Evolutionary conservation across 2,797 vertebrate genomes (phyloP).

Genomic region (Mormyrops boulengeri): DNA sequence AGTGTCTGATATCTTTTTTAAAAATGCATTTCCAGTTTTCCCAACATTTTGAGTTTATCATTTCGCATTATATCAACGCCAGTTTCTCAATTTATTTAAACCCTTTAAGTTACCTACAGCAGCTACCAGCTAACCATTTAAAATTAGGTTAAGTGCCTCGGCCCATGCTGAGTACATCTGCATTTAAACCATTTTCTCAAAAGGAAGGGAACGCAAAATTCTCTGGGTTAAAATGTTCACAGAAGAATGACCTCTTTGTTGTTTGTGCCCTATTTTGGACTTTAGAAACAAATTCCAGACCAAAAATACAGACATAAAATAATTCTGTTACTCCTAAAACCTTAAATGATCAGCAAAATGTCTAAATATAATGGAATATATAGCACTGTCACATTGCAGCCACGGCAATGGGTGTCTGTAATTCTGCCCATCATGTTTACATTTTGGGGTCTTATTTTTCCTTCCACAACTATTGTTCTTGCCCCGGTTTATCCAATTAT

Average conservation of each 20-base stretch:
- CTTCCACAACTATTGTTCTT: not conserved
- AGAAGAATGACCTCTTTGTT: not conserved
- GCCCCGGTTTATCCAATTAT: not conserved
- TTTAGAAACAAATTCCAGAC: not conserved
- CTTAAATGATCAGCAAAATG: not conserved
- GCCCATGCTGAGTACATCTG: not conserved
- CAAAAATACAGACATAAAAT: not conserved
- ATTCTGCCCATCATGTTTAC: not conserved
- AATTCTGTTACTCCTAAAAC: not conserved
- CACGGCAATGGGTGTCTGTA: not conserved
- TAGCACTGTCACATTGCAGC: not conserved
- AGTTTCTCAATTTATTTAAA: conserved; percentile 6
- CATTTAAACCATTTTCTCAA: not conserved
- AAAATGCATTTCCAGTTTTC: conserved; percentile 24
- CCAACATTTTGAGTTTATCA: conserved; percentile 36
- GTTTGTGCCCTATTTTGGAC: not conserved
- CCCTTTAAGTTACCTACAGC: not conserved
- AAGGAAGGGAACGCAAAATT: not conserved
- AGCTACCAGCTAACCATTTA: not conserved
- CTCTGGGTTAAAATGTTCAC: not conserved
- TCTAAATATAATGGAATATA: not conserved
- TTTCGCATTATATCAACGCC: conserved; percentile 18
- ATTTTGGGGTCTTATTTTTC: not conserved
- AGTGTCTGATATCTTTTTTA: conserved; percentile 15
- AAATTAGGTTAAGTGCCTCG: not conserved